Percentiles rank a stretch among this genome's conserved stretches.
Conservation (phyloP, 2,113 vertebrate genomes). For the Rallus limicola region DNA sequence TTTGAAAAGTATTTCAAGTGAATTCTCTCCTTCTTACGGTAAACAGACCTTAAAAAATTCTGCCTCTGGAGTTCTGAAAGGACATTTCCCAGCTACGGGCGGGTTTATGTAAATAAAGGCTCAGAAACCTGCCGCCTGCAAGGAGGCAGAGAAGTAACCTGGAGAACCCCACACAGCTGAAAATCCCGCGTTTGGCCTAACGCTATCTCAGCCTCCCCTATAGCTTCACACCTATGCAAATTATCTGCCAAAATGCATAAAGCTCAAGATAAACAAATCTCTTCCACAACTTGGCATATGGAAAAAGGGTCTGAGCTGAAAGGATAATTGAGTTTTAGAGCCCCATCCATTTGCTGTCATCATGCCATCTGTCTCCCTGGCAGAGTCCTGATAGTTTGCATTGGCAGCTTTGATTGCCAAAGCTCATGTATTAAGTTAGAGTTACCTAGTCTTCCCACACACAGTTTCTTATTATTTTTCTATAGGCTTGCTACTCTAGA, state of each 20-base stretch:
- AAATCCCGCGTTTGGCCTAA: background rate
- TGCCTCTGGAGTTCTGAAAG: background rate
- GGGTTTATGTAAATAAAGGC: background rate
- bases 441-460: conserved; percentile 33
- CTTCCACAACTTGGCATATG: conserved; percentile 19
- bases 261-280: conserved; percentile 59
- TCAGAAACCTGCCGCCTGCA: background rate
- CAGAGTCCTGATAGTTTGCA: conserved; percentile 45
- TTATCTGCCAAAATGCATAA: conserved; percentile 37
- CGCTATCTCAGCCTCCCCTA: background rate
- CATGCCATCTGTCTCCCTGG: conserved; percentile 57
- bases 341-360: conserved; percentile 62
- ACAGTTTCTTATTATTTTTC: conserved; percentile 18
- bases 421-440: conserved; percentile 49
- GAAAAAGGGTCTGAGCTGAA: conserved; percentile 40
- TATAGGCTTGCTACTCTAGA: background rate
- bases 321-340: conserved; percentile 64
- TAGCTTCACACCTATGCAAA: conserved; percentile 32
- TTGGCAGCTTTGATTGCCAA: conserved; percentile 40
- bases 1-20: background rate
- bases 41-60: background rate
- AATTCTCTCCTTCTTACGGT: background rate
- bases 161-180: background rate
- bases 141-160: background rate
- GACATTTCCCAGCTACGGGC: background rate